These are phyloP conservation scores for Nephrocerus scutellatus DNA, from an alignment of 2,888 invertebrate species.

Conservation along the genomic window DNA sequence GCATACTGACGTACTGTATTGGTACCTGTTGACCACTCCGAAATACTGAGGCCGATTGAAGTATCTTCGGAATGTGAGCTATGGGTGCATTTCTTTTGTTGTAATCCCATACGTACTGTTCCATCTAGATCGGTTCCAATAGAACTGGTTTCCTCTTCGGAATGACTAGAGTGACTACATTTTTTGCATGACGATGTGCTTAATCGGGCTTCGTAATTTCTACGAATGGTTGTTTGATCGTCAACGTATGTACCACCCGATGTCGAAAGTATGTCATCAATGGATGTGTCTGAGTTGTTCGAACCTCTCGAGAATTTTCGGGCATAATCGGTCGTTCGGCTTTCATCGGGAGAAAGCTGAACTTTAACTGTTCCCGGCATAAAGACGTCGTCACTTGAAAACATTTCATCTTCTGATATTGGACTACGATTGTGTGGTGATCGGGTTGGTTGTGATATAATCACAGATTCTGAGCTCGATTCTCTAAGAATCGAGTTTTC, in stretches of 20 bases:
- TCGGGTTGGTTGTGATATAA: slow-evolving; percentile 56
- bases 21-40: slow-evolving; percentile 83
- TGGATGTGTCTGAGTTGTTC: slow-evolving; percentile 59
- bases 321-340: slow-evolving; percentile 42
- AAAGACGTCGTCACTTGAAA: slow-evolving; percentile 57
- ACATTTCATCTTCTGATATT: slow-evolving; percentile 55
- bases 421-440: slow-evolving; percentile 57
- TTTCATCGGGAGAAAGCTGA: slow-evolving; percentile 55
- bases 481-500: slow-evolving; percentile 29
- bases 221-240: slow-evolving; percentile 52
- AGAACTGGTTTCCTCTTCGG: slow-evolving; percentile 68
- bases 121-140: slow-evolving; percentile 74
- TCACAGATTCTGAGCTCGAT: slow-evolving; percentile 49
- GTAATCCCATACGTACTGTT: slow-evolving; percentile 70
- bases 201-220: slow-evolving; percentile 48
- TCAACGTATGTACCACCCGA: slow-evolving; percentile 51
- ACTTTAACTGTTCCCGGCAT: slow-evolving; percentile 54
- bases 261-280: slow-evolving; percentile 56
- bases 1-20: slow-evolving; percentile 76
- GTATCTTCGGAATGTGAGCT: slow-evolving; percentile 82
- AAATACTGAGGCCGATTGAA: slow-evolving; percentile 75
- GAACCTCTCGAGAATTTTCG: slow-evolving; percentile 49
- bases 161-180: slow-evolving; percentile 65
- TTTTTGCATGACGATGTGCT: slow-evolving; percentile 55
- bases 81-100: slow-evolving; percentile 74